These are phyloP conservation scores for Diplogasteroides magnus DNA, from an alignment of 1,140 invertebrate genomes.

Conservation along the genomic window DNA sequence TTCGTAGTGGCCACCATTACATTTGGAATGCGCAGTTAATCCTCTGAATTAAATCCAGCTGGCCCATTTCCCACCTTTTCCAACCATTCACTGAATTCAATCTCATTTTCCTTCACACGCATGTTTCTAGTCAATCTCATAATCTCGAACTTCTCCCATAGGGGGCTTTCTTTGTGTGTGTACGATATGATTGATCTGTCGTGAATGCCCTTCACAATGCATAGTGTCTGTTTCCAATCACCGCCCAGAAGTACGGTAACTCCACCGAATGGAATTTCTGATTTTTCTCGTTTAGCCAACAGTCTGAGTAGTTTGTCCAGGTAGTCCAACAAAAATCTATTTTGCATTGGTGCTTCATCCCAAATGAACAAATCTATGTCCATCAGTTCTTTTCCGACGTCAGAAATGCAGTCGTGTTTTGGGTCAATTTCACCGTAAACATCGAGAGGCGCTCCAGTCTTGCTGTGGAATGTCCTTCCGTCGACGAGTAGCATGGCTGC, in stretches of 20 bases:
- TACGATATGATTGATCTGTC: not conserved
- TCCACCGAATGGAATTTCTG: constrained; percentile 19
- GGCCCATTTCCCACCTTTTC: constrained; percentile 2
- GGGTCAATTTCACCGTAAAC: too few species aligned
- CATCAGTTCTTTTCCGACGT: too few species aligned
- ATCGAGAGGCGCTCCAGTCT: too few species aligned
- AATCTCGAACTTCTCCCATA: constrained; percentile 7
- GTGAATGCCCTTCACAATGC: constrained; percentile 1
- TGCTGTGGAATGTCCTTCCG: too few species aligned
- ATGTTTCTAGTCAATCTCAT: constrained; percentile 14
- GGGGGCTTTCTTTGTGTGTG: constrained; percentile 8
- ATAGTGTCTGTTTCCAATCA: constrained; percentile 22
- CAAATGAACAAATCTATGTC: too few species aligned
- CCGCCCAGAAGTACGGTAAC: constrained; percentile 16
- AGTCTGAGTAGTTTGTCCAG: too few species aligned
- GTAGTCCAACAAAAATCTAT: too few species aligned
- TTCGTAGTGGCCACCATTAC: not conserved
- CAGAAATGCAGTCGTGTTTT: too few species aligned
- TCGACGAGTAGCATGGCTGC: too few species aligned
- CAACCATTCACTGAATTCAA: constrained; percentile 7
- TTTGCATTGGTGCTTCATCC: too few species aligned
- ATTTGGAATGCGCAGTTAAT: constrained; percentile 5
- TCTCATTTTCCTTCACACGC: constrained; percentile 1
- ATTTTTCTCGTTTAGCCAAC: too few species aligned
- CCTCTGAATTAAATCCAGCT: not conserved